Conservation (phyloP, 2,113 vertebrate genomes). For the Syngnathus typhle region DNA sequence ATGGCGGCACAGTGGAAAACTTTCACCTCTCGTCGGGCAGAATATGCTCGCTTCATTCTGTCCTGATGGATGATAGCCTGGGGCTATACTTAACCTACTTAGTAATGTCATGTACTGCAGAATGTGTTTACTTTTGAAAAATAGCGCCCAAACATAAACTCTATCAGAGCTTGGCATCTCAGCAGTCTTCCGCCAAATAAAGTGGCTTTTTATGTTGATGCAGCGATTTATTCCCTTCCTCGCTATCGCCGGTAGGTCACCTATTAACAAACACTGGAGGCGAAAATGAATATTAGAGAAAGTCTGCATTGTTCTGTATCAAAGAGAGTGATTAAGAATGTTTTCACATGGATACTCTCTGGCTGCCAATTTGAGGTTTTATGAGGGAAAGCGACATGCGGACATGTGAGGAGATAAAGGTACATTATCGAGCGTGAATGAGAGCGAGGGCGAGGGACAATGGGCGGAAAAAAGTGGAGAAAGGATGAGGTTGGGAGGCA, state of each 20-base stretch:
- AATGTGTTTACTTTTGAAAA: conserved; percentile 99
- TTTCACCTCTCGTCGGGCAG: conserved; percentile 95
- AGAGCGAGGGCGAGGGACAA: conserved; percentile 54
- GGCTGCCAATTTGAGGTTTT: conserved; percentile 43
- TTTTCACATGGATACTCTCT: conserved; percentile 30
- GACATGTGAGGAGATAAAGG: conserved; percentile 53
- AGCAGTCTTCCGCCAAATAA: conserved; percentile 95
- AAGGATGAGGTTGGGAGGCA: conserved; percentile 64
- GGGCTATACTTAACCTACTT: conserved; percentile 99
- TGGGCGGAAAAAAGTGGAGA: conserved; percentile 54
- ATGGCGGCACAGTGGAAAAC: conserved; percentile 99
- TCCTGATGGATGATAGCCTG: conserved; percentile 98
- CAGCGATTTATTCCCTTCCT: conserved; percentile 68
- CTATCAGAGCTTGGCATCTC: conserved; percentile 99
- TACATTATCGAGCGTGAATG: conserved; percentile 56
- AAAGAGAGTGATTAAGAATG: conserved; percentile 20
- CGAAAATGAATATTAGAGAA: conserved; percentile 49
- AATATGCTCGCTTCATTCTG: conserved; percentile 96
- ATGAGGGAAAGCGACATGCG: conserved; percentile 60
- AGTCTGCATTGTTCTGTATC: conserved; percentile 19
- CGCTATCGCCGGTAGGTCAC: conserved; percentile 76
- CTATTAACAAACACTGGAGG: conserved; percentile 69
- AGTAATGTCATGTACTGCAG: conserved; percentile 99
- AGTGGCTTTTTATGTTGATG: conserved; percentile 99
- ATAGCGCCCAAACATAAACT: conserved; percentile 99